A percentile compares a stretch with the other conserved stretches of the same genome.
phyloP scores from a whole-genome alignment of 2,113 vertebrate species.

The Pelusios castaneus region DNA sequence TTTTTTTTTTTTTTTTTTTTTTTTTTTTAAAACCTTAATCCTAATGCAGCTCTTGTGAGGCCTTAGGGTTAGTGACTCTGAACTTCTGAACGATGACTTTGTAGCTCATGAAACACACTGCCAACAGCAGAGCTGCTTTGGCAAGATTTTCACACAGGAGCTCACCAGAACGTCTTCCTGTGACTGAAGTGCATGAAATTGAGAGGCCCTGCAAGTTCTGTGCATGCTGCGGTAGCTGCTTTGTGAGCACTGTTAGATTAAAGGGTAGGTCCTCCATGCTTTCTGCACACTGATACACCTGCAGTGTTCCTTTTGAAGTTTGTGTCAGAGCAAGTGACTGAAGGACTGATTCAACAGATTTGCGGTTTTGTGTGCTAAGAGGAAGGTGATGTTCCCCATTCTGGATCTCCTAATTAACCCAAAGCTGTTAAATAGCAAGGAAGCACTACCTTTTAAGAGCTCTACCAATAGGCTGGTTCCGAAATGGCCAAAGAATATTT shows the following conservation, averaged over 20 bases:
- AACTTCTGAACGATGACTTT: background rate
- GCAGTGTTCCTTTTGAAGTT: no score
- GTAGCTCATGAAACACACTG: background rate
- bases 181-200: background rate
- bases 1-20: no score
- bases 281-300: background rate
- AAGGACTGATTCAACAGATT: background rate
- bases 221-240: fast-evolving
- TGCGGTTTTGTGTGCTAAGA: background rate
- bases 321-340: background rate
- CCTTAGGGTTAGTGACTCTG: background rate
- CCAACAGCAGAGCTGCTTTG: no score
- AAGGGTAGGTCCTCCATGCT: background rate
- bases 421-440: background rate
- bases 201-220: fast-evolving
- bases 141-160: fast-evolving
- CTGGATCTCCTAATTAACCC: background rate
- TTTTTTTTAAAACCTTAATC: background rate
- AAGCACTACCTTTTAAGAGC: background rate
- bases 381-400: background rate
- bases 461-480: background rate
- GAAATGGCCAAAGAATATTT: background rate
- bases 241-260: background rate
- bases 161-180: background rate
- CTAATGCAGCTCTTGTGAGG: background rate